phyloP scores from a whole-genome alignment of 2,113 vertebrate genomes.

The Oxyura jamaicensis region DNA sequence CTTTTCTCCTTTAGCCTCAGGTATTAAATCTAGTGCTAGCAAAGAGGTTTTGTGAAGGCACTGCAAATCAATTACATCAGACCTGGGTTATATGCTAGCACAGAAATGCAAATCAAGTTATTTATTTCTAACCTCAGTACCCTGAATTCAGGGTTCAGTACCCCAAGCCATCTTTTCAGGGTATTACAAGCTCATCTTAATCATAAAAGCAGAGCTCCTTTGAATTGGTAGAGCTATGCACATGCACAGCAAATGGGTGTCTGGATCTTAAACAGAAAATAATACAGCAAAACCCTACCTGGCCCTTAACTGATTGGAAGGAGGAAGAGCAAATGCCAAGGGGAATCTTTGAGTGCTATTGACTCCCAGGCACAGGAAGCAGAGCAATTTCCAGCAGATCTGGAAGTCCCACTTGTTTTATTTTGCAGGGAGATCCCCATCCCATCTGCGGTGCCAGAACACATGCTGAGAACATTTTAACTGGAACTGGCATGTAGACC shows the following conservation, averaged over 20 bases:
- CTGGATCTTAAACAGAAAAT: neutral
- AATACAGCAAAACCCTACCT: neutral
- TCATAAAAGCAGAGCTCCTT: neutral
- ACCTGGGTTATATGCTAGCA: neutral
- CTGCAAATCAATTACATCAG: neutral
- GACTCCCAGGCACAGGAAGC: neutral
- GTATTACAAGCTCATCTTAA: neutral
- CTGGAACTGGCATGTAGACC: neutral
- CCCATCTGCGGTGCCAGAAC: conserved; percentile 9
- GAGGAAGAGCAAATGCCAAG: neutral
- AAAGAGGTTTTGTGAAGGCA: neutral
- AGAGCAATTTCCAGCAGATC: neutral
- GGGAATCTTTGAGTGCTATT: neutral
- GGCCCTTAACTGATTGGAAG: neutral
- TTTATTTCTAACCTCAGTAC: neutral
- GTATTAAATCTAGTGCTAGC: neutral
- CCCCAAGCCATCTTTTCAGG: neutral
- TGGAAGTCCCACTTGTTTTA: conserved; percentile 13
- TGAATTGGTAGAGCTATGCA: neutral
- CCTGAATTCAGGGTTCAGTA: neutral
- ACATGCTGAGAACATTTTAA: conserved; percentile 37
- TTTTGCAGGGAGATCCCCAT: conserved; percentile 46
- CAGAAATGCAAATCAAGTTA: neutral
- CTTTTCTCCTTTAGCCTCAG: neutral
- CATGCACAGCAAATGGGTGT: neutral